Base-by-base conservation (phyloP, 2,888 invertebrate species). In the Litoditis marina region DNA sequence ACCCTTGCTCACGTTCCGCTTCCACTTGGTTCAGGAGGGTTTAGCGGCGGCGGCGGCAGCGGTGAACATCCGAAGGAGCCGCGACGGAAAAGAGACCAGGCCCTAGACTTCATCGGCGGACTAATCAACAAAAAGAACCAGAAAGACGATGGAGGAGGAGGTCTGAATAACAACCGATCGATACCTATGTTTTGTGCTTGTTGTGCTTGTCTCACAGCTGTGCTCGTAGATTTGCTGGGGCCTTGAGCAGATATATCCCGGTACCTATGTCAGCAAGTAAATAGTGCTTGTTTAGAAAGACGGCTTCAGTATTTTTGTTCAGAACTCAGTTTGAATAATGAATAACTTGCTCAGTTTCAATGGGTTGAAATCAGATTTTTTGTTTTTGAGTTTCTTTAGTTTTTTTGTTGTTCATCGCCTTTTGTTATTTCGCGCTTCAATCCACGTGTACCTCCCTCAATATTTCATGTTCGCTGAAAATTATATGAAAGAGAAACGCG, bases 81-180 rank as follows among this genome's bases (percentile, higher is more conserved):
- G 36, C 39, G 47, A 42, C 36, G 74, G 57, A 74, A 74, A 52
- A 51, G 74, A 16, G 74, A 74, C 59, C 50, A 69, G 57, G 70
- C 68, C 8, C 65, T 60, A 54, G 72, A 71, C 61, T 56, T 74
- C 19, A 68, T 74, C 39, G 74, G 74, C 16, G 74, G 68, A 13
- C 27, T 68, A 31, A 52, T 68, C 51, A 31, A 65, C 51, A 61
- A 66, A 31, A 63, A 58, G 51, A 46, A 57, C 39, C 30, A 25
- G 22, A 25, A 55, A 39, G 54, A 58, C 28, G 34, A 60, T 55
- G 66, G 69, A 68, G 50, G 46, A 60, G 61, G 54, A 62, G 49
- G 54, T 19, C 27, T 25, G n/a, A 34, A 2, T 34, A 27, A 36
- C n/a, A 53, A 22, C 30, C 32, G n/a, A n/a, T n/a, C n/a, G n/a